Evolutionary conservation across 2,113 vertebrate genomes (phyloP).

Genomic region (Neogobius melanostomus): DNA sequence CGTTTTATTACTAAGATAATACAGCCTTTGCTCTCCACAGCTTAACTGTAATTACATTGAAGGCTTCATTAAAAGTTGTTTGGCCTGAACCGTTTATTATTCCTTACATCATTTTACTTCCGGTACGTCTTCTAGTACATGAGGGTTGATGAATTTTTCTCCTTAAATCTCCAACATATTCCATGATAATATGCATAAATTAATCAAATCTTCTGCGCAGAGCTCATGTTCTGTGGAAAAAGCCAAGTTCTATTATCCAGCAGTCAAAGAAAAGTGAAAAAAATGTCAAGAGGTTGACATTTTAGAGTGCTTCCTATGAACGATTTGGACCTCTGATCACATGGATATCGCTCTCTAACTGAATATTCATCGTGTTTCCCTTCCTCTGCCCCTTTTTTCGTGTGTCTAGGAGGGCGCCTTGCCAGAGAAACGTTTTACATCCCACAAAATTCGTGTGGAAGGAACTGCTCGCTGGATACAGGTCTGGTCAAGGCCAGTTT

Average conservation of each 20-base stretch:
- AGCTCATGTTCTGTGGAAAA: constrained; percentile 17
- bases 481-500: constrained; percentile 55
- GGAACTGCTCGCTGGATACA: constrained; percentile 88
- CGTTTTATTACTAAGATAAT: neutral
- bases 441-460: constrained; percentile 93
- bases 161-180: constrained; percentile 22
- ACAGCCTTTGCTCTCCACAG: neutral
- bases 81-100: neutral
- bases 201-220: constrained; percentile 2
- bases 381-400: constrained; percentile 73
- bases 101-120: neutral
- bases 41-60: constrained; percentile 3
- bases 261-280: constrained; percentile 9
- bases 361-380: constrained; percentile 60
- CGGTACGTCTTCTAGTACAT: neutral
- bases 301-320: constrained; percentile 20
- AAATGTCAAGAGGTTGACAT: constrained; percentile 20
- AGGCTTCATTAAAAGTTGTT: constrained; percentile 8
- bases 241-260: constrained; percentile 28
- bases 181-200: constrained; percentile 7
- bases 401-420: constrained; percentile 88
- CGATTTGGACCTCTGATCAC: constrained; percentile 42
- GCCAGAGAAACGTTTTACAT: constrained; percentile 98
- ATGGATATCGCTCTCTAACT: constrained; percentile 20
- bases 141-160: constrained; percentile 1